Base-by-base conservation (phyloP, 2,113 vertebrate species). In the Ceyx margarethae region DNA sequence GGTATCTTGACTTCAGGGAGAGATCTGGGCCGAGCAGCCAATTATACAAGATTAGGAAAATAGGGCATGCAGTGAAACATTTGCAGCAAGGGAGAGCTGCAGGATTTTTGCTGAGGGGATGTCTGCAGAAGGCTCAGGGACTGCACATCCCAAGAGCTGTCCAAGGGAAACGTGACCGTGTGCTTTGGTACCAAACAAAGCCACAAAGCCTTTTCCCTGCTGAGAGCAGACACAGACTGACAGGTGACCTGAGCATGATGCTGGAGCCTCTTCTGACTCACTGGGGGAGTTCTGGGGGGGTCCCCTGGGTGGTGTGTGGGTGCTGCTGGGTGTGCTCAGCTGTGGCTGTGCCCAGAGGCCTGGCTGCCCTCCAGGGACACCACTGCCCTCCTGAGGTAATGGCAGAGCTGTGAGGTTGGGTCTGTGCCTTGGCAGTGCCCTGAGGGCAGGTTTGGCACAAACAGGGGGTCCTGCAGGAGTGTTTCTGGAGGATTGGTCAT, bases 71-170 rank as follows among this genome's bases (percentile, higher is more conserved):
- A 26, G 40, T 31, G 54, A 61, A 72, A 43, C 1, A 1, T 56
- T 73, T 62, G 56, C 42, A 51, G 33, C n/a, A 33, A 58, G 37
- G 21, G 45, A 81, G 33, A 31, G n/a, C 42, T 48, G 31, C 35
- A 57, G 77, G 62, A 18, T 28, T 93, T 79, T 61, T 95, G 86
- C 80, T 65, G 85, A 76, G 54, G 35, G 69, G 66, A 31, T 20
- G 0, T 79, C 84, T 79, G 40, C 28, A 46, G 40, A 48, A 69
- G 37, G 17, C 26, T 77, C 22, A 37, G 35, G 64, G 40, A 15
- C 31, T 33, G 53, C 22, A 23, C 61, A 43, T 60, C 60, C 50
- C 54, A 33, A 13, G 56, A 82, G 56, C 37, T 5, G 1, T 1
- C 7, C 28, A 43, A 48, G 65, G 48, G 71, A 64, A 82, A 73